Percentiles rank a stretch among this genome's conserved stretches.
Evolutionary conservation across 2,888 invertebrate genomes (phyloP).

Genomic region (Coremacera marginata): DNA sequence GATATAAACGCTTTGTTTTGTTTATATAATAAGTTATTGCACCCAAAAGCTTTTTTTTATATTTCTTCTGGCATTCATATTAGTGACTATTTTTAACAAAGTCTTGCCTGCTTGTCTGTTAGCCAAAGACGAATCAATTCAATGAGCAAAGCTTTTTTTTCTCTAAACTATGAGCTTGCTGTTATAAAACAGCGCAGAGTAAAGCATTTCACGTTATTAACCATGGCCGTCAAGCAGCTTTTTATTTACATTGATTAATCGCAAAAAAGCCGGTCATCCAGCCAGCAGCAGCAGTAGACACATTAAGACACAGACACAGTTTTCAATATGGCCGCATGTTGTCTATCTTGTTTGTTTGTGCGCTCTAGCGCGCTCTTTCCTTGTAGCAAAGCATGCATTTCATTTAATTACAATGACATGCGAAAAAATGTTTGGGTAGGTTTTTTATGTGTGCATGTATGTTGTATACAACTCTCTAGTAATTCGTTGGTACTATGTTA

Average conservation of each 20-base stretch:
- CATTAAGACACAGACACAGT: conserved; percentile 47
- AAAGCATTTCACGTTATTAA: not conserved
- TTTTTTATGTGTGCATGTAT: not conserved
- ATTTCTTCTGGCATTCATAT: not conserved
- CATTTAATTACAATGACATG: not conserved
- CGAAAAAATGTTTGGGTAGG: conserved; percentile 29
- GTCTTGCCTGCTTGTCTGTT: not conserved
- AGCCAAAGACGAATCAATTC: not conserved
- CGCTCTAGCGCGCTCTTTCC: conserved; percentile 8
- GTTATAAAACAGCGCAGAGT: not conserved
- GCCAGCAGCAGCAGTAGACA: conserved; percentile 36
- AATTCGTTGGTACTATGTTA: no score
- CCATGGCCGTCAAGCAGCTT: not conserved
- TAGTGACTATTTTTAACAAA: not conserved
- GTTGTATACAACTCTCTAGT: no score
- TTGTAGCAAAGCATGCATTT: not conserved
- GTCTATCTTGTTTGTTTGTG: not conserved
- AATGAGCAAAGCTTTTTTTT: not conserved
- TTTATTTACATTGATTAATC: not conserved
- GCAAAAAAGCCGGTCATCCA: conserved; percentile 45
- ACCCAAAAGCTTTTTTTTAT: conserved; percentile 35
- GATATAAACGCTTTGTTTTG: conserved; percentile 29
- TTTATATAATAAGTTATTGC: conserved; percentile 45
- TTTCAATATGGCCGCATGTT: conserved; percentile 44
- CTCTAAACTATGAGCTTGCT: not conserved